Evolutionary conservation across 2,888 invertebrate species (phyloP).

Genomic region (Agonopterix subpropinquella): DNA sequence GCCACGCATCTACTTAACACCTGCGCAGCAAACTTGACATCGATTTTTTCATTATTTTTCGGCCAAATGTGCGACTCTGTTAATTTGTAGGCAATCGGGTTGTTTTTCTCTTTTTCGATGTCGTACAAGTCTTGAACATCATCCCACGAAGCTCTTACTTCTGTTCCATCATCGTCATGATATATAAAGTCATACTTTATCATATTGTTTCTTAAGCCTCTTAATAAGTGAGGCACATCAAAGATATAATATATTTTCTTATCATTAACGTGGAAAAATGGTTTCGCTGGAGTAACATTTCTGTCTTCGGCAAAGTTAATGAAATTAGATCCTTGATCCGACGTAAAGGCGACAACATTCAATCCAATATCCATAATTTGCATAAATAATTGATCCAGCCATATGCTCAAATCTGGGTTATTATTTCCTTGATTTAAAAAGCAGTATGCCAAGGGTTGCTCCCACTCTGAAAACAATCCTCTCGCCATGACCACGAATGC

Average conservation of each 20-base stretch:
- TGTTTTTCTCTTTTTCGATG: slow-evolving; percentile 6
- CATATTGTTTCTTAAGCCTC: slow-evolving; percentile 7
- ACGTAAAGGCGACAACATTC: slow-evolving; percentile 4
- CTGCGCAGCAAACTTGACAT: slow-evolving; percentile 13
- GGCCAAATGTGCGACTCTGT: slow-evolving; percentile 11
- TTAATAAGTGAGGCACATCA: slow-evolving; percentile 10
- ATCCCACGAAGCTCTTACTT: slow-evolving; percentile 6
- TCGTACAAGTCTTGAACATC: slow-evolving; percentile 8
- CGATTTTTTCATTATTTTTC: slow-evolving; percentile 12
- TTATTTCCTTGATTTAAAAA: slow-evolving; percentile 4
- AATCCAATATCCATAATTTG: slow-evolving; percentile 5
- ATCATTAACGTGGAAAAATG: slow-evolving; percentile 8
- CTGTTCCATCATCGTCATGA: slow-evolving; percentile 1
- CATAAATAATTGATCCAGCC: slow-evolving; percentile 3
- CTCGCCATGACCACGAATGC: slow-evolving; percentile 7
- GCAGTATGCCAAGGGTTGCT: slow-evolving; percentile 7
- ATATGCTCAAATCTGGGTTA: slow-evolving; percentile 2
- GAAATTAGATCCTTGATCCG: slow-evolving; percentile 5
- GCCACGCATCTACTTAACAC: slow-evolving; percentile 12
- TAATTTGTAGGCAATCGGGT: slow-evolving; percentile 10
- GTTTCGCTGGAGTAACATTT: slow-evolving; percentile 4
- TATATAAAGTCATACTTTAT: slow-evolving; percentile 4
- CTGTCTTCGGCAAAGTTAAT: slow-evolving; percentile 2
- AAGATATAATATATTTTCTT: slow-evolving; percentile 12
- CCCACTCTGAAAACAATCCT: slow-evolving; percentile 7